Evolutionary conservation across 2,113 vertebrate species (phyloP), one percentile per base, ranked within the genome.

Genomic region (Euleptes europaea): DNA sequence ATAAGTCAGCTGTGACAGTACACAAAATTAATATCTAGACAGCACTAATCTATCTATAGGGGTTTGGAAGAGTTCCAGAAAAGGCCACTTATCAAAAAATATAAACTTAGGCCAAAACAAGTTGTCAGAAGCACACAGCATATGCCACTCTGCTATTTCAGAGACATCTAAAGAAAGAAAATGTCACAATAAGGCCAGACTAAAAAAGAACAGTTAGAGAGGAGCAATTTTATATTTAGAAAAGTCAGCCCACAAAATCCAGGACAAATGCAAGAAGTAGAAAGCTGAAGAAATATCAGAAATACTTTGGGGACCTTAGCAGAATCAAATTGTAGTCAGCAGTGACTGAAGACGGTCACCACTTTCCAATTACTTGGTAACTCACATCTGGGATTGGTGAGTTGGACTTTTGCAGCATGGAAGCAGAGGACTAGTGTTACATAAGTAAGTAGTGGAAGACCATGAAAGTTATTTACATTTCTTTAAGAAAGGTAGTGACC

Each of bases 401-500:
- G 0, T 1, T 60, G 35, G 60, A 66, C 49, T 88, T 81, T 3
- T 31, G 51, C 49, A 67, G 12, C 66, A 67, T 54, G 31, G 35
- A 57, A 2, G 7, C 23, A 66, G 57, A 51, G 42, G 31, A 83
- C 2, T 44, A 66, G 17, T 19, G n/a, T 86, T 75, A 78, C 80
- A 83, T 17, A 86, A 89, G 70, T 84, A 90, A 86, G 40, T 2
- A 81, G 35, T 0, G 12, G 80, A 78, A 73, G 40, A n/a, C 86
- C 71, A 86, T 78, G 40, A 90, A 84, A 82, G n/a, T 21, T 65
- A 78, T 84, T 79, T n/a, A 92, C 88, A 92, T 87, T 78, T 80
- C 54, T 51, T 84, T 93, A 86, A 90, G 88, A 80, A 85, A 74
- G 26, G 17, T n/a, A 75, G n/a, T 35, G 33, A 19, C 51, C n/a